Evolutionary conservation across 2,888 invertebrate species (phyloP).

Genomic region (Andrena bucephala): DNA sequence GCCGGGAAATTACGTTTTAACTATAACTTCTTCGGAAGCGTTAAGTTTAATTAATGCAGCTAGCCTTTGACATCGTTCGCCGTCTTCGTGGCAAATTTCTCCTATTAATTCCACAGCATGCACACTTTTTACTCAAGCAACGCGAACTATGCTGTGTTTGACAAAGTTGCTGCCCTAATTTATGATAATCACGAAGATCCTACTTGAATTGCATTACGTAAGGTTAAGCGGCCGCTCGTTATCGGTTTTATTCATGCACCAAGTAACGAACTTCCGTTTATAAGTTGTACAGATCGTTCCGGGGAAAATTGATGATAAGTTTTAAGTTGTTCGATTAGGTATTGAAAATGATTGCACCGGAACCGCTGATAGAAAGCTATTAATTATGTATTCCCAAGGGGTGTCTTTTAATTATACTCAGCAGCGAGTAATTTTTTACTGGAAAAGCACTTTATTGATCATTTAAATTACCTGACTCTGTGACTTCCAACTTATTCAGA

Average conservation of each 20-base stretch:
- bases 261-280: constrained; percentile 50
- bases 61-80: not conserved
- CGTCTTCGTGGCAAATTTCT: constrained; percentile 5
- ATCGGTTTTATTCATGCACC: constrained; percentile 60
- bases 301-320: constrained; percentile 39
- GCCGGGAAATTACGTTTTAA: not conserved
- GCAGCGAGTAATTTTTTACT: not conserved
- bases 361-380: constrained; percentile 11
- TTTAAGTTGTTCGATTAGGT: constrained; percentile 38
- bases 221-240: constrained; percentile 50
- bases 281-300: constrained; percentile 45
- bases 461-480: too few species aligned
- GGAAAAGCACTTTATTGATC: too few species aligned
- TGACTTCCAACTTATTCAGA: too few species aligned
- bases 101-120: constrained; percentile 42
- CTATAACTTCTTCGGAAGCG: not conserved
- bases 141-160: constrained; percentile 42
- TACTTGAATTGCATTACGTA: constrained; percentile 56
- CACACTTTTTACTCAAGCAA: constrained; percentile 40
- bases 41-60: constrained; percentile 32
- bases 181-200: constrained; percentile 57
- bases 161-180: constrained; percentile 55
- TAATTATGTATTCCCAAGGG: not conserved
- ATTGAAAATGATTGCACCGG: constrained; percentile 28
- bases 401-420: not conserved